Conservation (phyloP, 2,113 vertebrate species). For the Poeciliopsis turrubarensis region DNA sequence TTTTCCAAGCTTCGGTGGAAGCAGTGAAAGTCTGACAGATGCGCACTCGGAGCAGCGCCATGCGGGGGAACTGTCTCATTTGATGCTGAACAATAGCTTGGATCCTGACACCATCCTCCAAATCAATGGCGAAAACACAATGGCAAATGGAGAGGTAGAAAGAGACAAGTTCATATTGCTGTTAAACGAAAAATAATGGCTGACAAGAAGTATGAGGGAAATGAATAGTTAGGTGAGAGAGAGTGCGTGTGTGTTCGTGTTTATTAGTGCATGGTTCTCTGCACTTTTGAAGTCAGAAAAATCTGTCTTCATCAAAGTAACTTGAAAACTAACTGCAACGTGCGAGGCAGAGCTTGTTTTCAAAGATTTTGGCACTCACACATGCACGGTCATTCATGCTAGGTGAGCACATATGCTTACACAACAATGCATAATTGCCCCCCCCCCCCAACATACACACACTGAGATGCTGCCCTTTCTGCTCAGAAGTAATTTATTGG, state of each 20-base stretch:
- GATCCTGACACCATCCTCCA: slow-evolving; percentile 58
- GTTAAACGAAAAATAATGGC: slow-evolving; percentile 60
- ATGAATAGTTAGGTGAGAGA: slow-evolving; percentile 17
- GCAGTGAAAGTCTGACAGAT: slow-evolving; percentile 67
- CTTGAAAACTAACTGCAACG: slow-evolving; percentile 23
- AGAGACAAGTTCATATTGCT: slow-evolving; percentile 54
- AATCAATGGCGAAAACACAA: slow-evolving; percentile 64
- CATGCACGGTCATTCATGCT: not conserved
- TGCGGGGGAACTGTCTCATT: slow-evolving; percentile 58
- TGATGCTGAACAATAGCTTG: slow-evolving; percentile 65
- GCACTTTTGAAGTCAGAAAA: slow-evolving; percentile 48
- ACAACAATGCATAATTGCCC: slow-evolving; percentile 16
- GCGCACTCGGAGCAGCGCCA: slow-evolving; percentile 61
- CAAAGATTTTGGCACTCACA: not conserved
- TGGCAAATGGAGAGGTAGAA: slow-evolving; percentile 41
- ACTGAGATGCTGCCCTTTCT: slow-evolving; percentile 62
- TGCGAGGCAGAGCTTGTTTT: slow-evolving; percentile 12
- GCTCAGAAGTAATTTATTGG: slow-evolving; percentile 76
- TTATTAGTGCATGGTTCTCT: slow-evolving; percentile 14
- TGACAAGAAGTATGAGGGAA: slow-evolving; percentile 51
- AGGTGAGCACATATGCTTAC: not conserved
- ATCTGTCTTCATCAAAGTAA: slow-evolving; percentile 57
- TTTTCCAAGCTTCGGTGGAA: slow-evolving; percentile 53
- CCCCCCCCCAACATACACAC: slow-evolving; percentile 5
- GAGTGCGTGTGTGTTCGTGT: slow-evolving; percentile 17